Conservation (phyloP, 1,140 invertebrate genomes). For the Drosophila pseudoobscura region DNA sequence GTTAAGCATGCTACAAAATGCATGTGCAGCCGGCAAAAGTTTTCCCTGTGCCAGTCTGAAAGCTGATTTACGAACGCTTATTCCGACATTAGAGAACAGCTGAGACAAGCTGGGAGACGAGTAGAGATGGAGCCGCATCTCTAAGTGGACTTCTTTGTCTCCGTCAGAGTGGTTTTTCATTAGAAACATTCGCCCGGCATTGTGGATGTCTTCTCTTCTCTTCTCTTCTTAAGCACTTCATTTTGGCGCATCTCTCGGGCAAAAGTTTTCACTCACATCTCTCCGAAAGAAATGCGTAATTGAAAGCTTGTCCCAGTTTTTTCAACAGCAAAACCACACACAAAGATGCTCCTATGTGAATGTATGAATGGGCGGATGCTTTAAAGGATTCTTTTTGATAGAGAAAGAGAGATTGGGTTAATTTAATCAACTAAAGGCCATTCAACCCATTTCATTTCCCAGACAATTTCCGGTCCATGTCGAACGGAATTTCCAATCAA, state of each 20-base stretch:
- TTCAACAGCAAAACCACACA: no score
- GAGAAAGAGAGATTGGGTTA: constrained; percentile 8
- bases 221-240: constrained; percentile 31
- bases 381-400: not conserved
- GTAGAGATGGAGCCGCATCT: constrained; percentile 28
- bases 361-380: constrained; percentile 28
- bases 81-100: constrained; percentile 46
- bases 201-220: constrained; percentile 21
- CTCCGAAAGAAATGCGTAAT: constrained; percentile 53
- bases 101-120: constrained; percentile 8
- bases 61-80: constrained; percentile 22
- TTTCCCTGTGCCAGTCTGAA: constrained; percentile 5
- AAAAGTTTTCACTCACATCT: constrained; percentile 50
- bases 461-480: constrained; percentile 24
- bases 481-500: constrained; percentile 9
- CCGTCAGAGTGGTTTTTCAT: constrained; percentile 74
- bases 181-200: constrained; percentile 50
- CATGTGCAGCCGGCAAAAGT: constrained; percentile 60
- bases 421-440: constrained; percentile 55
- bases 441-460: constrained; percentile 45
- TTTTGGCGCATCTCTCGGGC: constrained; percentile 15
- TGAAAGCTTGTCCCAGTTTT: constrained; percentile 53
- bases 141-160: constrained; percentile 65
- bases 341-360: not conserved
- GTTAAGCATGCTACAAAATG: constrained; percentile 68